These are phyloP conservation scores for Tetraodon nigroviridis DNA, from an alignment of 2,113 vertebrate species.

Conservation along the genomic window DNA sequence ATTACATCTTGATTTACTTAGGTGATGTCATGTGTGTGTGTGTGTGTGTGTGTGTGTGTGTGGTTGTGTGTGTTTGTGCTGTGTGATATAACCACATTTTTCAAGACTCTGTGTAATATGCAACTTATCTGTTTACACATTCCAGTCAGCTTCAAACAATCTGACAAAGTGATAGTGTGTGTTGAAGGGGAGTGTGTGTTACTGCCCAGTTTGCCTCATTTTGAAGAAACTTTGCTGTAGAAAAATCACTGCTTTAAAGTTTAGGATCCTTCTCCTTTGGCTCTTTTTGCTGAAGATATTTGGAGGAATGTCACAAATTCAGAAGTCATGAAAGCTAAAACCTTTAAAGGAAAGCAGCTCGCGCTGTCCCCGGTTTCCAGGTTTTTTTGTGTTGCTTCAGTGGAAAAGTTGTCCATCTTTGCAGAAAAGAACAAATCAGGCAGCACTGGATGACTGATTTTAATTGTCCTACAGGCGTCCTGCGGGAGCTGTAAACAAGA, in stretches of 20 bases:
- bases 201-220: neutral
- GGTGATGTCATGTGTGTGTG: conserved; percentile 42
- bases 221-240: neutral
- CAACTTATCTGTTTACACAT: conserved; percentile 59
- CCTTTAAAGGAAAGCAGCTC: conserved; percentile 1
- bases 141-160: conserved; percentile 30
- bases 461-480: conserved; percentile 42
- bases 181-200: neutral
- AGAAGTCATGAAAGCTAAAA: neutral
- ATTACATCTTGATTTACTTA: conserved; percentile 60
- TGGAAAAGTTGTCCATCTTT: conserved; percentile 15
- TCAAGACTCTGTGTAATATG: conserved; percentile 11
- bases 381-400: conserved; percentile 43
- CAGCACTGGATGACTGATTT: conserved; percentile 19
- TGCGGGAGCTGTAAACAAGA: conserved; percentile 42
- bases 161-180: conserved; percentile 4
- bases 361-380: neutral
- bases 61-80: neutral
- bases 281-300: too few relatives aligned
- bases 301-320: too few relatives aligned
- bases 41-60: conserved; percentile 17
- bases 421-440: conserved; percentile 15
- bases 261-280: too few relatives aligned
- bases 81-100: conserved; percentile 39
- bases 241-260: neutral